Percentiles rank a stretch among this genome's conserved stretches.
phyloP scores from a whole-genome alignment of 2,113 vertebrate genomes.

The Zapus hudsonius region DNA sequence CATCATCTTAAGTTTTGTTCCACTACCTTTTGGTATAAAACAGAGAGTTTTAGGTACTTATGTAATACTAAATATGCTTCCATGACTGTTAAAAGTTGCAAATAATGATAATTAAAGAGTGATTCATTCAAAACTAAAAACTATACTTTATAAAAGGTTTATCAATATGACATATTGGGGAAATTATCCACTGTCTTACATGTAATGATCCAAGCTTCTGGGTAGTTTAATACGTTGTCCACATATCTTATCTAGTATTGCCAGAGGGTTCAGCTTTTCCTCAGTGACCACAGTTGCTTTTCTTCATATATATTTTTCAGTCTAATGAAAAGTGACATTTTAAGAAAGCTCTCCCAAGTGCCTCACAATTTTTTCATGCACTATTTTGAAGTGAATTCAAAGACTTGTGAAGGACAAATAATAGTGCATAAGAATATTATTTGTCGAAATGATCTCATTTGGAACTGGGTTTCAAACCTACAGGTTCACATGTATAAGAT shows the following conservation, averaged over 20 bases:
- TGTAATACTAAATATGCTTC: background rate
- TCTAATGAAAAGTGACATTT: background rate
- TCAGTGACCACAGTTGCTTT: background rate
- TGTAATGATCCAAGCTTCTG: background rate
- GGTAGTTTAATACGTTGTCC: background rate
- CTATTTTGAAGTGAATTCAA: conserved; percentile 32
- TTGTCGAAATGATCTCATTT: conserved; percentile 1
- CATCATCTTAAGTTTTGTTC: conserved; percentile 8
- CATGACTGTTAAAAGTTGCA: background rate
- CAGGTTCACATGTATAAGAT: background rate
- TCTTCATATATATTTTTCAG: background rate
- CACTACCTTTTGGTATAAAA: conserved; percentile 1
- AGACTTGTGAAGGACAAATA: background rate
- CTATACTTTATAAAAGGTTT: background rate
- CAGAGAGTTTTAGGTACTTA: background rate
- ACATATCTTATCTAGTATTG: background rate
- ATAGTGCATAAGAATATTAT: background rate
- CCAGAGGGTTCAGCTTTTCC: background rate
- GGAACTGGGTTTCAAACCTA: background rate
- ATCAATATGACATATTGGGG: background rate
- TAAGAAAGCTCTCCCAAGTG: background rate
- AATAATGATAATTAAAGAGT: background rate
- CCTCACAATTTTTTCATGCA: background rate
- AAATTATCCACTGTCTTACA: background rate
- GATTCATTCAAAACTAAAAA: background rate